These are phyloP conservation scores for Ericerus pela DNA, from an alignment of 1,140 invertebrate genomes.

Conservation along the genomic window DNA sequence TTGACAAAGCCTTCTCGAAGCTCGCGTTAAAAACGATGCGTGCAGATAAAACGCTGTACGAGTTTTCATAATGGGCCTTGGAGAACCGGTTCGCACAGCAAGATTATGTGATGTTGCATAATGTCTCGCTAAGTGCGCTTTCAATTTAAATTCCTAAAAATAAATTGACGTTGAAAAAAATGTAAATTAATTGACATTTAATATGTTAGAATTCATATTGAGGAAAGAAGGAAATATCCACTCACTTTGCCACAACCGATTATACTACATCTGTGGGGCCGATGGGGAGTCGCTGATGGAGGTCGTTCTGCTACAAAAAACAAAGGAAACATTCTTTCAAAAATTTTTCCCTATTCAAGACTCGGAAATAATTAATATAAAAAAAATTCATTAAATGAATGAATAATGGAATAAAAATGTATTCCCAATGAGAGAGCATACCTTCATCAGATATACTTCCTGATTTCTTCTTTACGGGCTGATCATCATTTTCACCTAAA, in stretches of 20 bases:
- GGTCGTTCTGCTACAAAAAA: slow-evolving; percentile 26
- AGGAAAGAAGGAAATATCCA: no score
- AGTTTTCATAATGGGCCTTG: slow-evolving; percentile 89
- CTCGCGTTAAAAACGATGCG: slow-evolving; percentile 71
- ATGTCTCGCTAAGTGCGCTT: slow-evolving; percentile 79
- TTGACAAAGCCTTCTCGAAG: slow-evolving; percentile 69
- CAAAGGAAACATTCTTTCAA: neutral
- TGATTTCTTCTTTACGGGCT: slow-evolving; percentile 34
- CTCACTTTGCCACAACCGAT: slow-evolving; percentile 64
- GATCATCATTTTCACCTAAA: slow-evolving; percentile 24
- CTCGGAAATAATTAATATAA: no score
- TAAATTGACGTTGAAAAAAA: no score
- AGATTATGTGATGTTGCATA: slow-evolving; percentile 79
- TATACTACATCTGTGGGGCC: slow-evolving; percentile 75
- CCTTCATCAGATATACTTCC: slow-evolving; percentile 32
- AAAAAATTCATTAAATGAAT: no score
- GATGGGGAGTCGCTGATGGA: slow-evolving; percentile 38
- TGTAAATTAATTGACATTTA: no score
- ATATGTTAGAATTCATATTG: no score
- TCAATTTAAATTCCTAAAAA: slow-evolving; percentile 70
- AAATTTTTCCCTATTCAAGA: neutral
- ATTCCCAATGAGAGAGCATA: no score
- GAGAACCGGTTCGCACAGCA: slow-evolving; percentile 50
- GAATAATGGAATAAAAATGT: no score
- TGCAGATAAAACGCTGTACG: slow-evolving; percentile 87